phyloP scores from a whole-genome alignment of 2,113 vertebrate species.

The Gobiocypris rarus region DNA sequence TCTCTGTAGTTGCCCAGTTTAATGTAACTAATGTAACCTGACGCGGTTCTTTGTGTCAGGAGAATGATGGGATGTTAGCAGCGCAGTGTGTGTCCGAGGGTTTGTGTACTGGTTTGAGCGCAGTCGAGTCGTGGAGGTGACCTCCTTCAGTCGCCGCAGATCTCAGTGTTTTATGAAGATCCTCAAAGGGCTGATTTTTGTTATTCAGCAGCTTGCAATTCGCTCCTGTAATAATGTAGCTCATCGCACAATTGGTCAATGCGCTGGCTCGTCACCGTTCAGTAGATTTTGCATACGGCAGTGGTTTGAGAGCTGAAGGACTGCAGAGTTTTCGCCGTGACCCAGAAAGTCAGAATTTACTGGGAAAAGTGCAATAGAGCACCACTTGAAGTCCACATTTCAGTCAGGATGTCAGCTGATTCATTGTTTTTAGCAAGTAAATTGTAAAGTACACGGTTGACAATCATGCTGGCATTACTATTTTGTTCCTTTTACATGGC shows the following conservation, averaged over 20 bases:
- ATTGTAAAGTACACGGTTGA: background rate
- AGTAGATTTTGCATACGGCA: background rate
- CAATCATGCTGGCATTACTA: background rate
- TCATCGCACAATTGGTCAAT: background rate
- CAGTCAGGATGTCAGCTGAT: background rate
- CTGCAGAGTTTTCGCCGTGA: background rate
- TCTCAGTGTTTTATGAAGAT: background rate
- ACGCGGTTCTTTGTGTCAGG: slow-evolving; percentile 43
- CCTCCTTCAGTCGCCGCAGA: slow-evolving; percentile 6
- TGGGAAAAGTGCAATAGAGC: background rate
- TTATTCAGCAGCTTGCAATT: background rate
- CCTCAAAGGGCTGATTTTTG: background rate
- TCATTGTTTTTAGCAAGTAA: too few species aligned
- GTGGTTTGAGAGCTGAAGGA: background rate
- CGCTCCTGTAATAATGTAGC: background rate
- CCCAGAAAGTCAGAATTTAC: background rate
- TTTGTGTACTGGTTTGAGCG: slow-evolving; percentile 10
- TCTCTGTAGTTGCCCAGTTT: slow-evolving; percentile 52
- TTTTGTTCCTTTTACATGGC: background rate
- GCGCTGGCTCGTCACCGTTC: background rate
- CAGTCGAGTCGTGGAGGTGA: background rate
- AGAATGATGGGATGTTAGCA: slow-evolving; percentile 39
- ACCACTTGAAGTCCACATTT: background rate
- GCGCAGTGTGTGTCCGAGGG: background rate
- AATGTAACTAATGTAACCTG: slow-evolving; percentile 53